These are phyloP conservation scores for Eupithecia tripunctaria DNA, from an alignment of 2,888 invertebrate genomes.

Conservation along the genomic window DNA sequence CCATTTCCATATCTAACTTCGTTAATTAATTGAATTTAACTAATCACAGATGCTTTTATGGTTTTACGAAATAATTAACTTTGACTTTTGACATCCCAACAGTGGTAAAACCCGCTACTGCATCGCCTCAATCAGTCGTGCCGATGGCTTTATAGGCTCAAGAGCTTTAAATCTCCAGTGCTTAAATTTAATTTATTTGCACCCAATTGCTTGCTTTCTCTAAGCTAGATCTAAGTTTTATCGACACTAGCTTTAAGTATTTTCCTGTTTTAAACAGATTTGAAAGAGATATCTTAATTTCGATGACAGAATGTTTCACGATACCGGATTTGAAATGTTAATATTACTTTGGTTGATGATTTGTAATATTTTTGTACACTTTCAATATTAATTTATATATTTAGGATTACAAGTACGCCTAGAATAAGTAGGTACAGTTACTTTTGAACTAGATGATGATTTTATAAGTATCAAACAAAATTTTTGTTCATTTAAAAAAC, in stretches of 20 bases:
- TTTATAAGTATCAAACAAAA: not conserved
- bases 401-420: not conserved
- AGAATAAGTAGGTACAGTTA: not conserved
- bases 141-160: not conserved
- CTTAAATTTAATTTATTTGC: constrained; percentile 11
- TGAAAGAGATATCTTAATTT: not conserved
- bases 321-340: not conserved
- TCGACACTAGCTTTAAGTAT: constrained; percentile 45
- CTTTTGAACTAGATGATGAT: not conserved
- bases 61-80: not conserved
- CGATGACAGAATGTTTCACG: not conserved
- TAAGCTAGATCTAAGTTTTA: constrained; percentile 38
- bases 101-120: not conserved
- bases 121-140: not conserved
- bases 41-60: not conserved
- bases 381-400: no score
- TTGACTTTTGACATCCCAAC: not conserved
- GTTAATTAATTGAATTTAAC: not conserved
- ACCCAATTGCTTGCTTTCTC: constrained; percentile 21
- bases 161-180: constrained; percentile 1
- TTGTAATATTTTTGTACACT: not conserved
- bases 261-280: constrained; percentile 35
- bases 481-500: not conserved
- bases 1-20: no score
- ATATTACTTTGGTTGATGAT: not conserved